Conservation (phyloP, 2,113 vertebrate genomes). For the Catharus fuscescens region DNA sequence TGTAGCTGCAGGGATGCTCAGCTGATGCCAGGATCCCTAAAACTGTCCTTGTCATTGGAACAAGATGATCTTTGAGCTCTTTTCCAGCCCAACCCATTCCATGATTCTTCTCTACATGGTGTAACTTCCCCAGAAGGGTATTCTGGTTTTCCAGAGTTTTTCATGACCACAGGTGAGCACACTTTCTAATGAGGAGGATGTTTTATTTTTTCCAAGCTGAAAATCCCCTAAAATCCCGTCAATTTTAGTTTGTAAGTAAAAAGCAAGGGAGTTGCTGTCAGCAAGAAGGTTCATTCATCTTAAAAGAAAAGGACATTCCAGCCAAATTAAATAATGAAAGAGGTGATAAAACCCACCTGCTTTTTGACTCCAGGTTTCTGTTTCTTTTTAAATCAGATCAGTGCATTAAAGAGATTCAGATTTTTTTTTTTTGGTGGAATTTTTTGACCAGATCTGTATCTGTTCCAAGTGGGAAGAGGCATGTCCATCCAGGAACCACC, state of each 20-base stretch:
- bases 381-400: constrained; percentile 29
- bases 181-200: not conserved
- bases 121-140: not conserved
- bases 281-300: constrained; percentile 29
- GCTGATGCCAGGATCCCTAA: not conserved
- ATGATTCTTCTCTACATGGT: rapidly evolving
- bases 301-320: constrained; percentile 38
- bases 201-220: not conserved
- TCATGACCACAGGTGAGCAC: not conserved
- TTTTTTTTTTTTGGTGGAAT: not conserved
- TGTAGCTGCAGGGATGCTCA: not conserved
- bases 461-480: not conserved
- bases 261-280: constrained; percentile 28
- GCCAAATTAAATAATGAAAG: constrained; percentile 39
- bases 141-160: not conserved
- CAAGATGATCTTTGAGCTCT: not conserved
- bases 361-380: not conserved
- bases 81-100: not conserved
- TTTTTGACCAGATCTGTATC: not conserved
- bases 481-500: not conserved
- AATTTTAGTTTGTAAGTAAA: constrained; percentile 3
- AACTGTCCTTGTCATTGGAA: not conserved
- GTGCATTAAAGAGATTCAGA: not conserved
- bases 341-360: constrained; percentile 37
- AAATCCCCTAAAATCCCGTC: constrained; percentile 14